Conservation (phyloP, 2,113 vertebrate genomes). For the Noctilio leporinus region DNA sequence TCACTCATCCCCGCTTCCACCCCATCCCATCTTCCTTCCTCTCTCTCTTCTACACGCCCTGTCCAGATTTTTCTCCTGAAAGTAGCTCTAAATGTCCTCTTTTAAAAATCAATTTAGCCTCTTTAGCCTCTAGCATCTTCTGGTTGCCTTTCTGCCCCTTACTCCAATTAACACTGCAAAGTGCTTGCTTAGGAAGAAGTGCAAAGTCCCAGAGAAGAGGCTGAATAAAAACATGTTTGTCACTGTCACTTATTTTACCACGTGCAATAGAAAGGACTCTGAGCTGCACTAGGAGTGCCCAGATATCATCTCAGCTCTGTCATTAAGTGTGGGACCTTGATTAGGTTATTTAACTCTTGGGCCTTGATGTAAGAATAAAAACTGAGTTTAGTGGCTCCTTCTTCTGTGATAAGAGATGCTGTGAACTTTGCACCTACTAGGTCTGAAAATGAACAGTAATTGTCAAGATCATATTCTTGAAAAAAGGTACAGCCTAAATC, state of each 20-base stretch:
- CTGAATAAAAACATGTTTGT: not conserved
- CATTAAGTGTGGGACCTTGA: not conserved
- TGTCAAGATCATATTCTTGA: not conserved
- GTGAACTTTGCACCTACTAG: not conserved
- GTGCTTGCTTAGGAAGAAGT: not conserved
- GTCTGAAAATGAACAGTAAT: not conserved
- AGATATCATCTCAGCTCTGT: not conserved
- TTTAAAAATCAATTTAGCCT: not conserved
- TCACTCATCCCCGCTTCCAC: accelerated
- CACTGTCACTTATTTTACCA: not conserved
- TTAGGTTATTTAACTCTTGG: not conserved
- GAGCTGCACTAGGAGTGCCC: not conserved
- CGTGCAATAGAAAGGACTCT: not conserved
- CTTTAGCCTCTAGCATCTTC: not conserved
- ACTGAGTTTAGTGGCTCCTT: not conserved
- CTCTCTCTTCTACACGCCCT: not conserved
- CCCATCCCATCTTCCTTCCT: accelerated
- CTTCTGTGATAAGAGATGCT: not conserved
- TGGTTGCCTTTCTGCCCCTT: not conserved
- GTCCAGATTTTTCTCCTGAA: not conserved
- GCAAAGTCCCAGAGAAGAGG: not conserved
- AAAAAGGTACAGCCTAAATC: not conserved
- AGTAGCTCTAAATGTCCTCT: not conserved
- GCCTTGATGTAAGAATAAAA: not conserved
- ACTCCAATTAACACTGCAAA: not conserved